phyloP scores from a whole-genome alignment of 2,113 vertebrate genomes.

The Phylloscopus whistleri region DNA sequence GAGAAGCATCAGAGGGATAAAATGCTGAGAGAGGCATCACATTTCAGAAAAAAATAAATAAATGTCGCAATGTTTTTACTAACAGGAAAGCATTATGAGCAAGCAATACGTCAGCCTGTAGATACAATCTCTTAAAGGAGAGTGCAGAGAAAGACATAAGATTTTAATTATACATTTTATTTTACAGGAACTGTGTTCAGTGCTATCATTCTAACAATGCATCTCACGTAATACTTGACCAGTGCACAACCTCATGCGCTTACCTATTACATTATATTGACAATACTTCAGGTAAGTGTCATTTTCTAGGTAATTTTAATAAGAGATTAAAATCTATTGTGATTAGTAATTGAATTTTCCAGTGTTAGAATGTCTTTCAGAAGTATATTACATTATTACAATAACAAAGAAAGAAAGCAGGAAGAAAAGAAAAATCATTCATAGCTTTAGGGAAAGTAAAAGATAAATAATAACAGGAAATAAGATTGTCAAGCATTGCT shows the following conservation, averaged over 20 bases:
- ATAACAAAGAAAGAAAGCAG: not conserved
- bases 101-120: not conserved
- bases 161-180: slow-evolving; percentile 26
- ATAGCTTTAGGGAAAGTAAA: slow-evolving; percentile 26
- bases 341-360: not conserved
- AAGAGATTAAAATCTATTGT: not conserved
- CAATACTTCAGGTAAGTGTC: slow-evolving; percentile 77
- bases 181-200: slow-evolving; percentile 83
- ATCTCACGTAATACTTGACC: slow-evolving; percentile 66
- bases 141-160: not conserved
- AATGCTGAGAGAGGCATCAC: not conserved
- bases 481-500: slow-evolving; percentile 24
- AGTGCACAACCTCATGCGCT: slow-evolving; percentile 83
- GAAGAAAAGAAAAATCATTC: not conserved
- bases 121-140: not conserved
- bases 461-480: slow-evolving; percentile 49
- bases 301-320: not conserved
- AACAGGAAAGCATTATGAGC: not conserved
- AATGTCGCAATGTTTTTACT: slow-evolving; percentile 5
- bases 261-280: slow-evolving; percentile 76
- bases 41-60: slow-evolving; percentile 36
- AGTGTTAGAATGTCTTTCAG: not conserved
- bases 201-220: slow-evolving; percentile 82
- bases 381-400: not conserved
- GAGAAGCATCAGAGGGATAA: not conserved